These are phyloP conservation scores for Merops nubicus DNA, from an alignment of 2,113 vertebrate species.

Conservation along the genomic window DNA sequence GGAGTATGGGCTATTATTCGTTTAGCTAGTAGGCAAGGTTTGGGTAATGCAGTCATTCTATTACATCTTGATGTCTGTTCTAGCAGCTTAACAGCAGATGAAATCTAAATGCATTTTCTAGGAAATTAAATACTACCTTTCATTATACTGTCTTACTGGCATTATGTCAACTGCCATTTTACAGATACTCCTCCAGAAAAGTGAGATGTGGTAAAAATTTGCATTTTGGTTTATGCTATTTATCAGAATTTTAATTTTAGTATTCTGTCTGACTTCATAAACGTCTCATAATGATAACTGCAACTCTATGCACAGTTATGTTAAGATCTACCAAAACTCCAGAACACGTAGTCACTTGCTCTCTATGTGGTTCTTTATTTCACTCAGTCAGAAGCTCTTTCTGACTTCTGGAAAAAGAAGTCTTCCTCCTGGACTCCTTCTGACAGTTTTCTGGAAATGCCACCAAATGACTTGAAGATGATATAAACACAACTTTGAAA, in stretches of 20 bases:
- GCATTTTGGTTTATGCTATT: not conserved
- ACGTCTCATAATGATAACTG: not conserved
- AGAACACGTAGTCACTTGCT: not conserved
- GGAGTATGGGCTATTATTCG: not conserved
- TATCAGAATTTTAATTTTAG: not conserved
- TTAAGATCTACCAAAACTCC: not conserved
- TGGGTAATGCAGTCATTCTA: not conserved
- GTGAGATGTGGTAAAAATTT: not conserved
- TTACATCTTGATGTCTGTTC: not conserved
- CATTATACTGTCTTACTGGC: not conserved
- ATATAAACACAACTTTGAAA: not conserved
- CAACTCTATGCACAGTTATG: not conserved
- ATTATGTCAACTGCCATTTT: not conserved
- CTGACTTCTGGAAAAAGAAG: too few relatives aligned
- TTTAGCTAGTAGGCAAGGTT: not conserved
- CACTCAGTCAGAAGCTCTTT: too few relatives aligned
- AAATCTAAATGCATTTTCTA: not conserved
- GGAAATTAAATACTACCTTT: not conserved
- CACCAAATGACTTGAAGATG: not conserved
- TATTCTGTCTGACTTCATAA: not conserved
- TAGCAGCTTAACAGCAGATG: not conserved
- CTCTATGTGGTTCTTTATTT: not conserved
- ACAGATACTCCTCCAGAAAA: not conserved
- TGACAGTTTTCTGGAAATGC: not conserved
- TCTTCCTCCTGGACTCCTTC: too few relatives aligned